Percentiles rank a stretch among this genome's conserved stretches.
These are phyloP conservation scores for Callimorpha dominula DNA, from an alignment of 2,888 invertebrate species.

Conservation along the genomic window DNA sequence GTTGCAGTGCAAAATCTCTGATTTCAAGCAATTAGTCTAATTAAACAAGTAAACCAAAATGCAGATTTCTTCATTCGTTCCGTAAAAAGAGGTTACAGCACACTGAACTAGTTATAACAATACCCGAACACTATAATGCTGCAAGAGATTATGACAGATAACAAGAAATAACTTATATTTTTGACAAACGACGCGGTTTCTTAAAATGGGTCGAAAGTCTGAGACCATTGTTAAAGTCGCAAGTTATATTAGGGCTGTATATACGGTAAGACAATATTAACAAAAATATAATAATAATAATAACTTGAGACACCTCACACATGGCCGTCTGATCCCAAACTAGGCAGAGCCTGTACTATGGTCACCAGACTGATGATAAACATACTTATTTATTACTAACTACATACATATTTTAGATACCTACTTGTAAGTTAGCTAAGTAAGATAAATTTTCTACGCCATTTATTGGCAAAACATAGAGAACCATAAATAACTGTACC, in stretches of 20 bases:
- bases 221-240: constrained; percentile 15
- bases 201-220: constrained; percentile 41
- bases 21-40: constrained; percentile 45
- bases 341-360: no score
- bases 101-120: constrained; percentile 48
- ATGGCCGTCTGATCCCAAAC: no score
- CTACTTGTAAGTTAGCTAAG: no score
- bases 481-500: no score
- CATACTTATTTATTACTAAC: no score
- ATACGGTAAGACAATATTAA: constrained; percentile 26
- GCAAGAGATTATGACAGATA: constrained; percentile 48
- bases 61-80: constrained; percentile 40
- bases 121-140: constrained; percentile 47
- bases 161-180: constrained; percentile 42
- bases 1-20: constrained; percentile 34
- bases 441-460: no score
- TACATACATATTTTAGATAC: no score
- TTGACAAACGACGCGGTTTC: constrained; percentile 39
- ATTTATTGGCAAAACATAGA: no score
- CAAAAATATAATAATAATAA: no score
- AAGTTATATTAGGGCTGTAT: constrained; percentile 35
- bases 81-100: constrained; percentile 42
- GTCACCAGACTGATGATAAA: no score
- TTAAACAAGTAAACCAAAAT: constrained; percentile 49
- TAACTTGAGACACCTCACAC: no score